Evolutionary conservation across 2,113 vertebrate species (phyloP).

Genomic region (Taxidea taxus): DNA sequence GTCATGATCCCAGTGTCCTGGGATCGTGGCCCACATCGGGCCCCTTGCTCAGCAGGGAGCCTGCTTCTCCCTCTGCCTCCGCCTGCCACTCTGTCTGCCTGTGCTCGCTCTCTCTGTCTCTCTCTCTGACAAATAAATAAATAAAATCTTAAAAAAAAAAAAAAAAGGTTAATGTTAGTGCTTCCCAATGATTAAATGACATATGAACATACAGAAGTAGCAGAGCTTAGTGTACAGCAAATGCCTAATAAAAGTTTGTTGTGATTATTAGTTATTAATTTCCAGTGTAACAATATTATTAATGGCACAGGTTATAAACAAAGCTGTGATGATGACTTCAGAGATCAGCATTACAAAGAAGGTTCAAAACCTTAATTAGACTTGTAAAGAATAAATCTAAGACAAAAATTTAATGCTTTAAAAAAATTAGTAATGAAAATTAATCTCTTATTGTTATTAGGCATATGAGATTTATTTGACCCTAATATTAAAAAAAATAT

Average conservation of each 20-base stretch:
- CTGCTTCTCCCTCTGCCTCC: too few species aligned
- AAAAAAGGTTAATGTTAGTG: conserved; percentile 15
- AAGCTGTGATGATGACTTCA: not conserved
- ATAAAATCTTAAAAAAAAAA: too few species aligned
- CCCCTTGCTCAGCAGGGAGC: too few species aligned
- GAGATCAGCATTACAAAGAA: not conserved
- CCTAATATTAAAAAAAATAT: not conserved
- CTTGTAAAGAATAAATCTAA: not conserved
- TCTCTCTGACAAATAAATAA: too few species aligned
- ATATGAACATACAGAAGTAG: not conserved
- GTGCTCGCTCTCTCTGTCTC: too few species aligned
- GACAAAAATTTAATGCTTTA: not conserved
- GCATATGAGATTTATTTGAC: not conserved
- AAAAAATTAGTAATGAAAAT: conserved; percentile 6
- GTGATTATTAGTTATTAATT: not conserved
- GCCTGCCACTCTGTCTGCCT: too few species aligned
- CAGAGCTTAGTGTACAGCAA: not conserved
- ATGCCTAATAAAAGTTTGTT: not conserved
- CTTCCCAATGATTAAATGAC: not conserved
- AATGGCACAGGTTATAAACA: not conserved
- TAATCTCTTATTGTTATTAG: not conserved
- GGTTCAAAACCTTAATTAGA: not conserved
- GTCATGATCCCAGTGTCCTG: too few species aligned
- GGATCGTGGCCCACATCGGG: too few species aligned
- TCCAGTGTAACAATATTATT: not conserved